Conservation (phyloP, 2,888 invertebrate genomes). For the Periphyllus acericola region DNA sequence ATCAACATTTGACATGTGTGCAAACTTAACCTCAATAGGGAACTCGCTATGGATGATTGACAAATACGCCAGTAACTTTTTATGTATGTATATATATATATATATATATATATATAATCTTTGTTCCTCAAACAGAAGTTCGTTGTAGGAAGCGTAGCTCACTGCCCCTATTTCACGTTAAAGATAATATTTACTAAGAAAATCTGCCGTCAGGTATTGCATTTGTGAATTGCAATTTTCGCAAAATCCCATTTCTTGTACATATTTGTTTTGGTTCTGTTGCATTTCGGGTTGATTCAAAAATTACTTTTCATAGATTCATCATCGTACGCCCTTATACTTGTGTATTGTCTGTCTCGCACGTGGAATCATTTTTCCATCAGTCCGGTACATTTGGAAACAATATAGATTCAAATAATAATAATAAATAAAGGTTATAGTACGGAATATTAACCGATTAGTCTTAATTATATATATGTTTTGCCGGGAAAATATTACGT, state of each 20-base stretch:
- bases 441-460: background rate
- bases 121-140: constrained; percentile 31
- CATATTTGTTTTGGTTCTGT: constrained; percentile 38
- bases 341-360: background rate
- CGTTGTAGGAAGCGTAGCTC: background rate
- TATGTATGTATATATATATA: background rate
- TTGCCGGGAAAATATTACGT: background rate
- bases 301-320: background rate
- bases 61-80: constrained; percentile 38
- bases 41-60: constrained; percentile 42
- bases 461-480: background rate
- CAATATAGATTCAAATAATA: too few relatives aligned
- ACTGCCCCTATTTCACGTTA: background rate
- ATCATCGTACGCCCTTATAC: background rate
- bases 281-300: constrained; percentile 4
- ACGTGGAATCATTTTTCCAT: background rate
- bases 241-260: constrained; percentile 10
- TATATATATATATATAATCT: too few relatives aligned
- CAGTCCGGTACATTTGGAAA: background rate
- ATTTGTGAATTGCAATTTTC: constrained; percentile 33
- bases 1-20: constrained; percentile 16
- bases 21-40: constrained; percentile 7
- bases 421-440: too few relatives aligned
- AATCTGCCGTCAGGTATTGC: constrained; percentile 10
- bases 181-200: constrained; percentile 48